A percentile compares a stretch with the other conserved stretches of the same genome.
phyloP scores from a whole-genome alignment of 2,888 invertebrate genomes.

The Meliscaeva auricollis region DNA sequence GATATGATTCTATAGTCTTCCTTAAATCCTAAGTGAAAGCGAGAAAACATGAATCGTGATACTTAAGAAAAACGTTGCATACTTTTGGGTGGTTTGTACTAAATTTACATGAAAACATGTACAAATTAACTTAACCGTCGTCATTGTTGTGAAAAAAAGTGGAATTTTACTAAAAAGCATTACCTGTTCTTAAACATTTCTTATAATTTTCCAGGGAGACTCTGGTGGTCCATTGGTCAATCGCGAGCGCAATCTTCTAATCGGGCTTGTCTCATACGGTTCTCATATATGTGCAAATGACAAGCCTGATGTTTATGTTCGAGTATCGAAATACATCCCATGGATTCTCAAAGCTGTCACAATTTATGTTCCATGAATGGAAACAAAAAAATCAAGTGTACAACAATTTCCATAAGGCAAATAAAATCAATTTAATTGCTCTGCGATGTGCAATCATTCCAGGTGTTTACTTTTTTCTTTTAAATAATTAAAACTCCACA shows the following conservation, averaged over 20 bases:
- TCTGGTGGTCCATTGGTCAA: slow-evolving; percentile 83
- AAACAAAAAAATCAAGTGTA: slow-evolving; percentile 28
- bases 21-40: no score
- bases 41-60: no score
- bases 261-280: slow-evolving; percentile 83
- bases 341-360: slow-evolving; percentile 79
- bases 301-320: slow-evolving; percentile 82
- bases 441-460: slow-evolving; percentile 3
- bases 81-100: no score
- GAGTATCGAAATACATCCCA: slow-evolving; percentile 81
- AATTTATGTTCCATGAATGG: slow-evolving; percentile 76
- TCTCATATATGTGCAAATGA: slow-evolving; percentile 80
- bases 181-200: no score
- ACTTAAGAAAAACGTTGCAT: no score
- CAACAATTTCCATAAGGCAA: slow-evolving; percentile 20
- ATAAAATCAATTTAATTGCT: slow-evolving; percentile 65
- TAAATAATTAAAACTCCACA: slow-evolving; percentile 64
- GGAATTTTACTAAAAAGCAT: neutral
- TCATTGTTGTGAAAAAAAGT: no score
- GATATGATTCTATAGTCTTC: no score
- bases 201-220: slow-evolving; percentile 80
- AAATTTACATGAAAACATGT: no score
- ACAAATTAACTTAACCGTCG: no score
- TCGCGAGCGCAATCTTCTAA: slow-evolving; percentile 77
- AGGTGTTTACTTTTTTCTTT: slow-evolving; percentile 50